Evolutionary conservation across 92 coral and sea anemone species (phyloP).

Genomic region (Zoanthus solanderi): DNA sequence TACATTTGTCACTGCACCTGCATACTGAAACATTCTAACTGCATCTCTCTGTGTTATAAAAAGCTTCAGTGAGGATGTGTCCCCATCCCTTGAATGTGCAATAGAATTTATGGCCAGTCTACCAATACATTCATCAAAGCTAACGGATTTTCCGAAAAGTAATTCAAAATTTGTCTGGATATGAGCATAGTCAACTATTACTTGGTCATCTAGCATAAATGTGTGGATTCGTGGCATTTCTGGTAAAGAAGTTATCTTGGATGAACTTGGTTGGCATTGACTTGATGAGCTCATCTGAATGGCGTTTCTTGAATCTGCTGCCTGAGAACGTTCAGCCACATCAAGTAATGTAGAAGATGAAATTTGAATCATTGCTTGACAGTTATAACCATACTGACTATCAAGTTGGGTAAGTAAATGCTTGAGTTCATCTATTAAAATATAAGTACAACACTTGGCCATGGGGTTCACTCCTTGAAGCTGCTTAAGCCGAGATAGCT

Average conservation of each 20-base stretch:
- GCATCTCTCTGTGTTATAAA: conserved; percentile 73
- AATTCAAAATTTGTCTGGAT: conserved; percentile 61
- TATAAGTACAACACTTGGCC: conserved; percentile 77
- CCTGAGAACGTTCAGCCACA: neutral
- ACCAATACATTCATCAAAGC: conserved; percentile 39
- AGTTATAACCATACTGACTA: conserved; percentile 18
- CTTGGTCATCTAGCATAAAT: conserved; percentile 58
- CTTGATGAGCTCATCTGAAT: conserved; percentile 27
- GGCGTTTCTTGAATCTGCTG: conserved; percentile 5
- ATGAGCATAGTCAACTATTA: conserved; percentile 66
- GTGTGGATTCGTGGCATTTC: conserved; percentile 45
- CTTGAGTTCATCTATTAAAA: conserved; percentile 45
- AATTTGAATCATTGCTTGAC: conserved; percentile 59
- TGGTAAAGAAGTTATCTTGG: neutral
- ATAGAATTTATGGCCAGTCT: conserved; percentile 44
- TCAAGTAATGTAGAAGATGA: conserved; percentile 49
- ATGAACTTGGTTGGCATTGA: neutral
- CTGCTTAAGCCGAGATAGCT: conserved; percentile 66
- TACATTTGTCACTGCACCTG: conserved; percentile 70
- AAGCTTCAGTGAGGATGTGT: conserved; percentile 3
- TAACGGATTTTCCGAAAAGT: conserved; percentile 62
- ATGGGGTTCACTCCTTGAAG: conserved; percentile 64
- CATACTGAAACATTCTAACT: conserved; percentile 67
- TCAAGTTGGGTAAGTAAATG: conserved; percentile 62
- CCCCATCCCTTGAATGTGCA: conserved; percentile 36